Conservation (phyloP, 2,888 invertebrate genomes). For the Acleris literana region DNA sequence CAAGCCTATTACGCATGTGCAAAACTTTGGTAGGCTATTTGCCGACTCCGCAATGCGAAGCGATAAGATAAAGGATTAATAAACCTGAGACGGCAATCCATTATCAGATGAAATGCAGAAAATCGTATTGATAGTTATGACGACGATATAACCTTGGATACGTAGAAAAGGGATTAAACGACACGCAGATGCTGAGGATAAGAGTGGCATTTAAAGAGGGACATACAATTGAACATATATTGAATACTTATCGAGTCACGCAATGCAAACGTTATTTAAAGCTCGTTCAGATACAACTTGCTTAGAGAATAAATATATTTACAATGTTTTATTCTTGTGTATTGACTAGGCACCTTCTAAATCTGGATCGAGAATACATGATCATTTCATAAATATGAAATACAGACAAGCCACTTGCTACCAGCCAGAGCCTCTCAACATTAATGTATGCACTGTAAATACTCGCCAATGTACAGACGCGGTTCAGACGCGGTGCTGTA, state of each 20-base stretch:
- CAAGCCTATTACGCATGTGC: constrained; percentile 39
- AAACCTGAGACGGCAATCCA: constrained; percentile 4
- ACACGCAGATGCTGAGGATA: constrained; percentile 3
- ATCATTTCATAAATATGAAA: constrained; percentile 34
- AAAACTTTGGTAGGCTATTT: constrained; percentile 25
- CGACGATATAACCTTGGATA: neutral
- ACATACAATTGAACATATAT: too few relatives aligned
- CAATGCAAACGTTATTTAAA: neutral
- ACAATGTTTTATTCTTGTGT: neutral
- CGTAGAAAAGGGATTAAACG: neutral
- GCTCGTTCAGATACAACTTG: neutral
- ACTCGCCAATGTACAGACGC: constrained; percentile 5
- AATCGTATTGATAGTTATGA: neutral
- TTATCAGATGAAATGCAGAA: constrained; percentile 8
- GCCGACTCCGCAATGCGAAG: constrained; percentile 5
- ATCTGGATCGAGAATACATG: constrained; percentile 23
- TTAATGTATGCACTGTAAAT: constrained; percentile 34
- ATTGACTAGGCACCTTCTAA: constrained; percentile 12
- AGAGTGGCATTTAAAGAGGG: neutral
- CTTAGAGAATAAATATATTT: neutral
- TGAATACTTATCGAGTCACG: too few relatives aligned
- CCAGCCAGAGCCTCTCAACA: constrained; percentile 18
- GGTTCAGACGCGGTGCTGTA: constrained; percentile 7
- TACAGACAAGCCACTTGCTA: constrained; percentile 19
- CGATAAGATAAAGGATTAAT: constrained; percentile 26